These are phyloP conservation scores for Euproctis similis DNA, from an alignment of 2,888 invertebrate genomes.

Conservation along the genomic window DNA sequence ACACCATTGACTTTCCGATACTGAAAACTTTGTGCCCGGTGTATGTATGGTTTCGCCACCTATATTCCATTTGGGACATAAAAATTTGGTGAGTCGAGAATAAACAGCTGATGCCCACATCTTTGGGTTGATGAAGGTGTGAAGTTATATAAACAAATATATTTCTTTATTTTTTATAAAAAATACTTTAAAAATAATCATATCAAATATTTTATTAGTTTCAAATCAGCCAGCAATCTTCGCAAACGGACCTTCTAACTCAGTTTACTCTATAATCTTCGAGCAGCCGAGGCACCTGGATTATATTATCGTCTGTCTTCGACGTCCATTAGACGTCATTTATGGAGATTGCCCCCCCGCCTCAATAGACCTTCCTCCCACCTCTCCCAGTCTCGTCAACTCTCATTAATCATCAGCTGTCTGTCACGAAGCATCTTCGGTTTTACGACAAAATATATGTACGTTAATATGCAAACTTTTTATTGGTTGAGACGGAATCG, in stretches of 20 bases:
- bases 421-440: slow-evolving; percentile 22
- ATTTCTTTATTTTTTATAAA: too few species aligned
- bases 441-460: slow-evolving; percentile 14
- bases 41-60: too few species aligned
- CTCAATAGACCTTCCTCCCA: not conserved
- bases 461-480: not conserved
- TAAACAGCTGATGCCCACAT: too few species aligned
- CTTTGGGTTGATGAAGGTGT: too few species aligned
- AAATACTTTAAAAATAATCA: too few species aligned
- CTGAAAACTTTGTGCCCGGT: too few species aligned
- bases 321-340: slow-evolving; percentile 42
- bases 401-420: slow-evolving; percentile 33
- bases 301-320: slow-evolving; percentile 31
- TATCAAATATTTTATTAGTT: too few species aligned
- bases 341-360: slow-evolving; percentile 39
- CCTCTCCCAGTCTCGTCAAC: slow-evolving; percentile 9
- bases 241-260: not conserved
- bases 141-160: too few species aligned
- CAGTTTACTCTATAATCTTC: slow-evolving; percentile 2
- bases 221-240: too few species aligned
- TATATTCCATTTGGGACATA: too few species aligned
- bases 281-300: slow-evolving; percentile 16
- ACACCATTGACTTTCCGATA: too few species aligned
- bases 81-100: too few species aligned
- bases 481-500: not conserved